phyloP scores from a whole-genome alignment of 2,113 vertebrate genomes.

The Clarias magur region DNA sequence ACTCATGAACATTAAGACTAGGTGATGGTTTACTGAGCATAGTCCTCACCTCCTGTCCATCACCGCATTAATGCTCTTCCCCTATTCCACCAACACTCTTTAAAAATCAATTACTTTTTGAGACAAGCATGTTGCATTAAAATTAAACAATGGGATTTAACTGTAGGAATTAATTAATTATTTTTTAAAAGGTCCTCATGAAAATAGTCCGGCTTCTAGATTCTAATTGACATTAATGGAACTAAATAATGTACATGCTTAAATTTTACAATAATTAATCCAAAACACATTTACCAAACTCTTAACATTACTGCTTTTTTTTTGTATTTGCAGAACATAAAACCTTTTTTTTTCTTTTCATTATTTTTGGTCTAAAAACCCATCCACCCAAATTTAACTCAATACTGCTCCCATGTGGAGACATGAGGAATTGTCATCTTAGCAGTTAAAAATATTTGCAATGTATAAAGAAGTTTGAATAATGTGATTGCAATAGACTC shows the following conservation, averaged over 20 bases:
- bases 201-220: not conserved
- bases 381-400: constrained; percentile 19
- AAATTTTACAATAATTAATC: not conserved
- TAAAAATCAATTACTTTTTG: not conserved
- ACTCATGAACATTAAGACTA: not conserved
- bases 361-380: too few species aligned
- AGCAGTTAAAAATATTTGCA: not conserved
- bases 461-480: not conserved
- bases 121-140: not conserved
- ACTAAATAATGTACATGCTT: not conserved
- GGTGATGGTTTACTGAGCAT: not conserved
- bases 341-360: not conserved
- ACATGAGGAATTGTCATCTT: not conserved
- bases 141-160: not conserved
- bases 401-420: constrained; percentile 49
- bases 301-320: too few species aligned
- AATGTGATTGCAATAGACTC: not conserved
- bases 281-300: not conserved
- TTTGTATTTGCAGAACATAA: not conserved
- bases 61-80: not conserved
- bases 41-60: not conserved
- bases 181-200: not conserved
- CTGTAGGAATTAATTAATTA: not conserved
- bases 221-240: not conserved
- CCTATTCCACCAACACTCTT: not conserved